Percentiles rank a stretch among this genome's conserved stretches.
Evolutionary conservation across 1,140 invertebrate species (phyloP).

Genomic region (Halyomorpha halys): DNA sequence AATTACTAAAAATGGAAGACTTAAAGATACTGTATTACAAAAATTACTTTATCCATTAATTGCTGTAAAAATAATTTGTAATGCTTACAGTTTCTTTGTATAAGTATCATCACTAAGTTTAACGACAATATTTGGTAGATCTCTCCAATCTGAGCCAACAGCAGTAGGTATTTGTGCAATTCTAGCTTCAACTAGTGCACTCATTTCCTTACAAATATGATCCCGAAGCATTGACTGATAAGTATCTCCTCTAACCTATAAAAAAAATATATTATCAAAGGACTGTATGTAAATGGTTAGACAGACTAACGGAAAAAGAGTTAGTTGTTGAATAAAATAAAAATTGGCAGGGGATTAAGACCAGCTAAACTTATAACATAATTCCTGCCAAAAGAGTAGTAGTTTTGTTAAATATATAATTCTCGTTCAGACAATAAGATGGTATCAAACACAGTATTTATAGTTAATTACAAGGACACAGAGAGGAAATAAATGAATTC

Average conservation of each 20-base stretch:
- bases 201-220: slow-evolving; percentile 81
- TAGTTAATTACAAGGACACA: no score
- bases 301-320: no score
- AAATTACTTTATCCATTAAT: slow-evolving; percentile 6
- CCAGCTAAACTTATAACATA: no score
- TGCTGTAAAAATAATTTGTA: slow-evolving; percentile 15
- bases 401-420: no score
- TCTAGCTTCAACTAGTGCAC: slow-evolving; percentile 62
- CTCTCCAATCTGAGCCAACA: slow-evolving; percentile 75
- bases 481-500: not conserved
- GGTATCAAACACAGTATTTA: no score
- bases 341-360: no score
- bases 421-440: no score
- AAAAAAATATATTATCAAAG: slow-evolving; percentile 1
- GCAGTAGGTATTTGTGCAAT: slow-evolving; percentile 64
- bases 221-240: slow-evolving; percentile 50
- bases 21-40: not conserved
- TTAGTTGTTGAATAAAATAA: no score
- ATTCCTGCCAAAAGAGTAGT: no score
- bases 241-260: slow-evolving; percentile 50
- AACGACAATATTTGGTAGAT: slow-evolving; percentile 69
- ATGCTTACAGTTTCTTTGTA: slow-evolving; percentile 49
- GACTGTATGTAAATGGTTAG: no score
- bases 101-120: slow-evolving; percentile 55
- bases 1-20: no score